Conservation (phyloP, 1,140 invertebrate species). For the Sogatella furcifera region DNA sequence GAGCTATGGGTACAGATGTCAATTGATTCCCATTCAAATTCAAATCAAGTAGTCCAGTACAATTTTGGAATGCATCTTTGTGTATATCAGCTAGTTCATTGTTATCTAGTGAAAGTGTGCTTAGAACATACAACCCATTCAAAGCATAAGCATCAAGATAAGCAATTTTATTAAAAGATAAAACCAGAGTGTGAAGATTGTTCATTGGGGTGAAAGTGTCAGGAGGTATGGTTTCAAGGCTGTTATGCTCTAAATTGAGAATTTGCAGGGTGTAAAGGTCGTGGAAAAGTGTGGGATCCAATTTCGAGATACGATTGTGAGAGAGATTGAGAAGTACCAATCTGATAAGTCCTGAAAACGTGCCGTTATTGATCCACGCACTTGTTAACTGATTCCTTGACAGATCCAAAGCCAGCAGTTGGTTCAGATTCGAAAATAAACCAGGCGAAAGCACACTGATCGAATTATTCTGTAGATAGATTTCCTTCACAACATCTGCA, state of each 20-base stretch:
- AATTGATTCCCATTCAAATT: constrained; percentile 74
- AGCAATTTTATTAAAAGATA: constrained; percentile 67
- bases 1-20: constrained; percentile 55
- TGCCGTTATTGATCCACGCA: constrained; percentile 67
- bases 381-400: constrained; percentile 77
- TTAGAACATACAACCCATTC: constrained; percentile 67
- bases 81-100: constrained; percentile 65
- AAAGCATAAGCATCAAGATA: constrained; percentile 64
- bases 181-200: constrained; percentile 67
- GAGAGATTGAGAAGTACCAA: constrained; percentile 77
- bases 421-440: constrained; percentile 70
- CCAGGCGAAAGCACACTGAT: constrained; percentile 68
- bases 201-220: constrained; percentile 73
- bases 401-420: constrained; percentile 74
- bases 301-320: constrained; percentile 65
- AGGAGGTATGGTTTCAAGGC: constrained; percentile 62
- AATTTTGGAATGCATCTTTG: constrained; percentile 70
- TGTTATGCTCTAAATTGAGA: constrained; percentile 67
- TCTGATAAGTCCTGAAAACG: constrained; percentile 76
- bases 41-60: constrained; percentile 63
- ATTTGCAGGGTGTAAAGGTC: constrained; percentile 74
- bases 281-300: constrained; percentile 69
- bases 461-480: constrained; percentile 80
- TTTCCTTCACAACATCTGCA: constrained; percentile 65
- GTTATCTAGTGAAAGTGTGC: constrained; percentile 64